Evolutionary conservation across 23 tunicate genomes (phyloP), one percentile per base, ranked within the genome.

Genomic region (Clavelina lepadiformis): DNA sequence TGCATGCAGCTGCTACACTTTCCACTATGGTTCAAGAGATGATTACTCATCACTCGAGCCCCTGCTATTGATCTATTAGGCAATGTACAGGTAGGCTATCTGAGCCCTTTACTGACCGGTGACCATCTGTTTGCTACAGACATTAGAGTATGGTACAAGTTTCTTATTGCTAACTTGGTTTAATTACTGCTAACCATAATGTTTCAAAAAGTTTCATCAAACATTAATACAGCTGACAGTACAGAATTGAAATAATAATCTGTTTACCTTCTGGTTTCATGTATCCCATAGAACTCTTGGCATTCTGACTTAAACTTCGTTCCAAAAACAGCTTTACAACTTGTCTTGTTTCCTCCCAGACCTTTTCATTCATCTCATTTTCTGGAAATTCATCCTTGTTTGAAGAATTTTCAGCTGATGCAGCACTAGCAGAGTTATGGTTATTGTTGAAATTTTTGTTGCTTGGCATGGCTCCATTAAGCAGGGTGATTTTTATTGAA

Each of bases 181-280:
- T n/a, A n/a, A n/a, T n/a, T n/a, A n/a, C n/a, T n/a, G n/a, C n/a
- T n/a, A n/a, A n/a, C n/a, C n/a, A n/a, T n/a, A n/a, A n/a, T n/a
- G n/a, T n/a, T n/a, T n/a, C n/a, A n/a, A n/a, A n/a, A n/a, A n/a
- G n/a, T n/a, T n/a, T n/a, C n/a, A n/a, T n/a, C 20, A 53, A 53
- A n/a, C 6, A n/a, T n/a, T n/a, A 27, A 7, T 53, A 8, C 59
- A 8, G 59, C 21, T 5, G 6, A n/a, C 21, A 24, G 15, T 5
- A 24, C 15, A 53, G 23, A 53, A 7, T 53, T n/a, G 15, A n/a
- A n/a, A 8, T n/a, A 53, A 53, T 24, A 53, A 11, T 41, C 15
- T 53, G 28, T 28, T 7, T 66, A 76, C 82, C 82, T 76, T 65
- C 82, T 3, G 82, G 82, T 56, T 66, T 76, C 45, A 65, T 26